These are phyloP conservation scores for Peromyscus californicus DNA, from an alignment of 2,113 vertebrate species.

Conservation along the genomic window DNA sequence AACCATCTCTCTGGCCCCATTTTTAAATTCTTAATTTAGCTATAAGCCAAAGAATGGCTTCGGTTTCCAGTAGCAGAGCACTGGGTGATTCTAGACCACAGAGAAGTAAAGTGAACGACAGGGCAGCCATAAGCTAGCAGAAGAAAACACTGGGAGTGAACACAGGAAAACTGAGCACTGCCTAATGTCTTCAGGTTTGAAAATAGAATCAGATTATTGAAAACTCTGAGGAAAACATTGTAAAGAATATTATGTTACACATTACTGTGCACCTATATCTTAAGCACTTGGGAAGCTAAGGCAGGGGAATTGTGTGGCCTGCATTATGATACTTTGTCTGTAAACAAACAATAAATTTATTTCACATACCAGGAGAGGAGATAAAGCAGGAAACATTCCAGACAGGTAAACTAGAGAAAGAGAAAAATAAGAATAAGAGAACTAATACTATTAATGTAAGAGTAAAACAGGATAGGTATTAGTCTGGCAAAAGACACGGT, in stretches of 20 bases:
- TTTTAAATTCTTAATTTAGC: not conserved
- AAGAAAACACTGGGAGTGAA: not conserved
- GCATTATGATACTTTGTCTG: too few relatives aligned
- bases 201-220: not conserved
- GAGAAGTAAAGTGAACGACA: not conserved
- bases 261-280: not conserved
- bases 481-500: too few relatives aligned
- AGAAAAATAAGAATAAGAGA: too few relatives aligned
- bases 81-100: not conserved
- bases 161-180: too few relatives aligned
- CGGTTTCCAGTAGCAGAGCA: not conserved
- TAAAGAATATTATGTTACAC: not conserved
- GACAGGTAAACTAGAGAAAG: not conserved
- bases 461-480: not conserved
- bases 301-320: not conserved
- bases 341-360: not conserved
- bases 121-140: rapidly evolving
- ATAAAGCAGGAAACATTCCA: not conserved
- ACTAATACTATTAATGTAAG: not conserved
- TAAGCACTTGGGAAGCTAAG: not conserved
- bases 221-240: not conserved
- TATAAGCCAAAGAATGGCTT: not conserved
- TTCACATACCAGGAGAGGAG: not conserved
- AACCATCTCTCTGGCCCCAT: not conserved
- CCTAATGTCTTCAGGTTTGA: too few relatives aligned